Conservation (phyloP, 2,888 invertebrate genomes). For the Venustoraphidia nigricollis region DNA sequence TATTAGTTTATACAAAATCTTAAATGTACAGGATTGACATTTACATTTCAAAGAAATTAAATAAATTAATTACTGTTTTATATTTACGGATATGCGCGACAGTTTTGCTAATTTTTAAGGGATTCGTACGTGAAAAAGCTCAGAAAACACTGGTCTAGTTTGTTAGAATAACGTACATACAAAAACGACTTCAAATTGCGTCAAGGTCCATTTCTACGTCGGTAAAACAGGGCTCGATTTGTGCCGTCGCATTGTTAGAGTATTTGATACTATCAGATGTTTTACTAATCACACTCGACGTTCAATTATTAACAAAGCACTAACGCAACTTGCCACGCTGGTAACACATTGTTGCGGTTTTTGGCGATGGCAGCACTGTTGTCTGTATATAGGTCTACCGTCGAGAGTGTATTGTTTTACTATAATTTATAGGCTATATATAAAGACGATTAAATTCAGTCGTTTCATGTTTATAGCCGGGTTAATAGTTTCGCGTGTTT, state of each 20-base stretch:
- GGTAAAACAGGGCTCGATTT: not conserved
- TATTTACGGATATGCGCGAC: too few species aligned
- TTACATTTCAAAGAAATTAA: too few species aligned
- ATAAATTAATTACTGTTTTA: too few species aligned
- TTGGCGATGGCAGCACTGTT: not conserved
- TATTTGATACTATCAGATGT: slow-evolving; percentile 19
- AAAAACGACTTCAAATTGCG: too few species aligned
- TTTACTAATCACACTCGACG: slow-evolving; percentile 26
- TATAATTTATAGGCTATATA: slow-evolving; percentile 1
- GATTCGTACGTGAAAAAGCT: too few species aligned
- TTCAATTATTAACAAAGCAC: slow-evolving; percentile 28
- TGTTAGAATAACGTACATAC: too few species aligned
- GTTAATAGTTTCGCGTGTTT: not conserved
- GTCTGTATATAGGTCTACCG: not conserved
- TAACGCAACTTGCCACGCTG: slow-evolving; percentile 14
- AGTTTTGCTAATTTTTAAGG: too few species aligned
- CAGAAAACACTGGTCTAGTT: too few species aligned
- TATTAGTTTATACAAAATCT: too few species aligned
- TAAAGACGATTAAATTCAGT: not conserved
- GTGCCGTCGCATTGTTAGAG: not conserved
- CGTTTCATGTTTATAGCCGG: not conserved
- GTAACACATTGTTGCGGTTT: slow-evolving; percentile 3
- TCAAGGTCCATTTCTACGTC: not conserved
- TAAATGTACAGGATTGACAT: too few species aligned
- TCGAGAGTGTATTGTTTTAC: not conserved